These are phyloP conservation scores for Cyanistes caeruleus DNA, from an alignment of 2,113 vertebrate species.

Conservation along the genomic window DNA sequence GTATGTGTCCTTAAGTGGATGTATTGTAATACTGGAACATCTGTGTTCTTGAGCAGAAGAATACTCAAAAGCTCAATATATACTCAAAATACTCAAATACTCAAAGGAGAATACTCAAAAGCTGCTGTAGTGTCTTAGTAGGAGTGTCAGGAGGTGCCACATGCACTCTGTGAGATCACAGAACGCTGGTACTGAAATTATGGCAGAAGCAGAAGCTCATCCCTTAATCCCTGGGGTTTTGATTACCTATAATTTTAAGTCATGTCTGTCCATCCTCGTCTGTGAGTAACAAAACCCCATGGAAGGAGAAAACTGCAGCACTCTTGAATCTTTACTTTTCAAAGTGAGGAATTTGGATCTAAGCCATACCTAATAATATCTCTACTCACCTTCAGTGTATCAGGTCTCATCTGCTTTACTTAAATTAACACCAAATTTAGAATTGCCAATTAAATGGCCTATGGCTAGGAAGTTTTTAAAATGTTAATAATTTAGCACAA, in stretches of 20 bases:
- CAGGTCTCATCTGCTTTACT: neutral
- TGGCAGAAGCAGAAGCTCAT: neutral
- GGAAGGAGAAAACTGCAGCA: neutral
- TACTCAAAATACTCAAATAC: no score
- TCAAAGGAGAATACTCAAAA: neutral
- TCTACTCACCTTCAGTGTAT: neutral
- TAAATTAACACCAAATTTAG: neutral
- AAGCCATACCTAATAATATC: neutral
- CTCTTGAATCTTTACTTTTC: neutral
- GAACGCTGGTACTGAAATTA: neutral
- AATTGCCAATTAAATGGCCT: neutral
- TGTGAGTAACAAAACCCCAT: neutral
- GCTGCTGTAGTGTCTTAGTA: neutral
- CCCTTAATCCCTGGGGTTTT: neutral
- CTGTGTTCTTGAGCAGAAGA: neutral
- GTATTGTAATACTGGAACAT: neutral
- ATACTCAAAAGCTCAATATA: neutral
- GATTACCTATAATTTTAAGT: neutral
- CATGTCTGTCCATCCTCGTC: rapidly evolving
- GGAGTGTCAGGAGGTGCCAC: neutral
- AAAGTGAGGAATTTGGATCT: neutral
- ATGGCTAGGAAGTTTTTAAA: neutral
- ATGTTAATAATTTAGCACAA: slow-evolving; percentile 5
- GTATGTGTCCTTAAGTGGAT: neutral
- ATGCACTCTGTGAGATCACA: neutral